Evolutionary conservation across 64 coral and sea anemone genomes (phyloP), one percentile per base, ranked within the genome.

Genomic region (Anthopleura sola): DNA sequence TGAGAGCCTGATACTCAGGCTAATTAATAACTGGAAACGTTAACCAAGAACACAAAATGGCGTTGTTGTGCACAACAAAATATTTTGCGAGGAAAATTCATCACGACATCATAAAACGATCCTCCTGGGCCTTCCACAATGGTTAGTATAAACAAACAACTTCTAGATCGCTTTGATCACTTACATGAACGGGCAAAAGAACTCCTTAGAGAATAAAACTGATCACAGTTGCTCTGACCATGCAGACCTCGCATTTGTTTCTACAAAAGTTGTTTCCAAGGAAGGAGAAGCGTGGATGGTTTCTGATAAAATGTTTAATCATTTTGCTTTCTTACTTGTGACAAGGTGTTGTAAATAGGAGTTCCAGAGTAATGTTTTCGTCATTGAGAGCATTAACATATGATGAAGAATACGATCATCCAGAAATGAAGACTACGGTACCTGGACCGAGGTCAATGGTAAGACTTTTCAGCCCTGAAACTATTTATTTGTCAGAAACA

Each of bases 371-470:
- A 68, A 2, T 68, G 23, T 68, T 11, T 28, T 68, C 62, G 24
- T 10, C 62, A 7, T 10, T 68, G 23, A 8, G 6, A n/a, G 24
- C 24, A 26, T 7, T 29, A 26, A 2, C 62, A 68, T 68, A 68
- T 68, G 62, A 29, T 68, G 62, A 71, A 14, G 87, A 88, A 56
- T 88, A 88, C 49, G 87, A 88, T 37, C 64, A 81, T 32, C 87
- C 87, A 82, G 24, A 46, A 23, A 36, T 88, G 23, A 88, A 71
- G 55, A 88, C 87, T 32, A 10, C 87, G 16, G 82, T 88, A 37
- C 87, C 87, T 71, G 87, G 87, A 13, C 87, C 87, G 82, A 78
- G 78, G 18, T 88, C 87, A 0, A 68, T 82, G 78, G 87, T 88
- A 23, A n/a, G n/a, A n/a, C n/a, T n/a, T n/a, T n/a, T n/a, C n/a